phyloP scores from a whole-genome alignment of 2,113 vertebrate species.

The Nannospalax galili region DNA sequence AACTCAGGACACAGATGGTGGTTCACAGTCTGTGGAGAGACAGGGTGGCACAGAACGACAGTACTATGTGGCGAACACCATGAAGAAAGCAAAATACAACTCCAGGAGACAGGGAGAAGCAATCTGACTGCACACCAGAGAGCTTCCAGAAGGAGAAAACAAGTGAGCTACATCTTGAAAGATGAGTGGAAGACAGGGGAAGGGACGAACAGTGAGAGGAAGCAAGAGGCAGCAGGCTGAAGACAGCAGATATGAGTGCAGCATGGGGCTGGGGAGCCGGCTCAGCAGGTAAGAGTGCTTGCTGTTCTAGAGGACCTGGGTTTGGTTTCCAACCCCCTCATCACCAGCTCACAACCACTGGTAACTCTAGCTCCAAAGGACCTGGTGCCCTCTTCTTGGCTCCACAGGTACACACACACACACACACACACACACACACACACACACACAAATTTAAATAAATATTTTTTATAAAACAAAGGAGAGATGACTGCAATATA shows the following conservation, averaged over 20 bases:
- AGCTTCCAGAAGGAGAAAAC: not conserved
- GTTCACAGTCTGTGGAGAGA: not conserved
- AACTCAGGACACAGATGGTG: not conserved
- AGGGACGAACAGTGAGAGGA: not conserved
- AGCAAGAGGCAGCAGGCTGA: not conserved
- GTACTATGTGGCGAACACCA: not conserved
- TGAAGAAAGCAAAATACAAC: not conserved
- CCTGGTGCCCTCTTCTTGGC: too few species aligned
- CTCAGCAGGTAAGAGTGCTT: too few species aligned
- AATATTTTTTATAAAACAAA: too few species aligned
- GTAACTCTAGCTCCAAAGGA: too few species aligned
- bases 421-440: too few species aligned
- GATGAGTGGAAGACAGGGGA: not conserved
- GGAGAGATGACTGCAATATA: not conserved
- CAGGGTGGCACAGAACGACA: not conserved
- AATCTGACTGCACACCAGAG: not conserved
- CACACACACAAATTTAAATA: too few species aligned
- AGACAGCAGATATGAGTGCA: too few species aligned
- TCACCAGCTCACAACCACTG: too few species aligned
- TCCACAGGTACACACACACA: too few species aligned
- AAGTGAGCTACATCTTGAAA: not conserved
- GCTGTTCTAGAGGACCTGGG: too few species aligned
- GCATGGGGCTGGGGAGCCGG: too few species aligned
- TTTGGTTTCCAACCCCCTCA: too few species aligned
- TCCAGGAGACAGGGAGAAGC: not conserved